phyloP scores from a whole-genome alignment of 2,888 invertebrate species.

The Brenthis ino region DNA sequence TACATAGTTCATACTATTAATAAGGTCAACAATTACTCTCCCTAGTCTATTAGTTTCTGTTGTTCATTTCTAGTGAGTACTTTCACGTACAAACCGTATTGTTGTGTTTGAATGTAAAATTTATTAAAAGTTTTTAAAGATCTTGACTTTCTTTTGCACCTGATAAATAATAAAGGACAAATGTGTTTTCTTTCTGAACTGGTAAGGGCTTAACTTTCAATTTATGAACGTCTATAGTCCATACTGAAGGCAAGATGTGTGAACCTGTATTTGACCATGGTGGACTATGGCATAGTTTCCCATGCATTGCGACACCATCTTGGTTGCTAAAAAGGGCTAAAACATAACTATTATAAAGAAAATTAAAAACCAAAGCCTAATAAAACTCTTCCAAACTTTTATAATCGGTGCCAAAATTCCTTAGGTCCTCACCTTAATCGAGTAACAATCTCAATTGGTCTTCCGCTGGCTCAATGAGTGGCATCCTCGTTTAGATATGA shows the following conservation, averaged over 20 bases:
- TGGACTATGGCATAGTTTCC: too few species aligned
- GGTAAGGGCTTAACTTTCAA: too few species aligned
- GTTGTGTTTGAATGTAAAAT: conserved; percentile 70
- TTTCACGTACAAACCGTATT: conserved; percentile 40
- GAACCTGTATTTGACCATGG: too few species aligned
- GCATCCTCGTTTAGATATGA: conserved; percentile 48
- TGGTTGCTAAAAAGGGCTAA: too few species aligned
- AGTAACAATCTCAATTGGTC: conserved; percentile 51
- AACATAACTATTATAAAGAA: neutral
- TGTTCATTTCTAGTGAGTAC: neutral
- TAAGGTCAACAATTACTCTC: conserved; percentile 4
- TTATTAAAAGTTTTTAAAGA: conserved; percentile 70
- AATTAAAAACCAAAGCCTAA: too few species aligned
- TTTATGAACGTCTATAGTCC: too few species aligned
- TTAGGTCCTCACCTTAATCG: conserved; percentile 39
- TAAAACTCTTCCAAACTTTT: neutral
- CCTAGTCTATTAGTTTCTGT: neutral
- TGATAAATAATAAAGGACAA: too few species aligned
- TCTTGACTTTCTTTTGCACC: conserved; percentile 45
- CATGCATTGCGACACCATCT: too few species aligned
- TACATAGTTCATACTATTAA: neutral
- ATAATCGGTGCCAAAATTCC: conserved; percentile 7
- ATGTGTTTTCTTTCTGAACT: too few species aligned
- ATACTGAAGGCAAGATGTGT: too few species aligned
- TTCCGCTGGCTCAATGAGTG: conserved; percentile 53